Evolutionary conservation across 2,797 vertebrate species (phyloP), one percentile per base, ranked within the genome.

Genomic region (Epinephelus malabaricus): DNA sequence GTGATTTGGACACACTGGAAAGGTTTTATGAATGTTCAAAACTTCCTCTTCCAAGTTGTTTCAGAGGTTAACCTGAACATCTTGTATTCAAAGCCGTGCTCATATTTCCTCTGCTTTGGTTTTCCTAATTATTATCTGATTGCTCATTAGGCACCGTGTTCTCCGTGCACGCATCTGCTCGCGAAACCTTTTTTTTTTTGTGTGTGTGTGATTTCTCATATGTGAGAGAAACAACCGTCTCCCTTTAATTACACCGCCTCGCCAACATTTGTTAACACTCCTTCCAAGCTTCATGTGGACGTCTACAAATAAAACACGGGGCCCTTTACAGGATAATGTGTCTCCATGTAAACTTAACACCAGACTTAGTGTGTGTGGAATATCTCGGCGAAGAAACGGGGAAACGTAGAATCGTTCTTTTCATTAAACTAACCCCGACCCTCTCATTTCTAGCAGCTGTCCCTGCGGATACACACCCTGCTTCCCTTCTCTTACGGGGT

Each of bases 401-500:
- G 60, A 56, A 61, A 82, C 66, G 54, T 59, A 46, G 65, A 83
- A 76, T 85, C 30, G 38, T 56, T 79, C 84, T 88, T 92, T 92
- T 89, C 80, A 91, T 91, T 86, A 90, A 88, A 91, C 49, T 45
- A 55, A 82, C 70, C 69, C 74, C 69, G 69, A 77, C 82, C 86
- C 78, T 62, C 81, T 83, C 70, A 58, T 81, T 87, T 87, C 76
- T 23, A 80, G 84, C 90, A 58, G 80, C 79, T 67, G 87, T 90
- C 90, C 88, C 89, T 54, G 86, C 46, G 83, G 88, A 92, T 81
- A 64, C 87, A 92, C 89, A 89, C 83, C 84, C 92, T 82, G 87
- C 84, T 87, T 87, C 82, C 79, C 84, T 86, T 90, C 96, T 95
- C 95, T 96, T 97, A 96, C 95, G 93, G 96, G 95, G 96, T 97